These are phyloP conservation scores for Drosophila leontia DNA, from an alignment of 1,140 invertebrate species.

Conservation along the genomic window DNA sequence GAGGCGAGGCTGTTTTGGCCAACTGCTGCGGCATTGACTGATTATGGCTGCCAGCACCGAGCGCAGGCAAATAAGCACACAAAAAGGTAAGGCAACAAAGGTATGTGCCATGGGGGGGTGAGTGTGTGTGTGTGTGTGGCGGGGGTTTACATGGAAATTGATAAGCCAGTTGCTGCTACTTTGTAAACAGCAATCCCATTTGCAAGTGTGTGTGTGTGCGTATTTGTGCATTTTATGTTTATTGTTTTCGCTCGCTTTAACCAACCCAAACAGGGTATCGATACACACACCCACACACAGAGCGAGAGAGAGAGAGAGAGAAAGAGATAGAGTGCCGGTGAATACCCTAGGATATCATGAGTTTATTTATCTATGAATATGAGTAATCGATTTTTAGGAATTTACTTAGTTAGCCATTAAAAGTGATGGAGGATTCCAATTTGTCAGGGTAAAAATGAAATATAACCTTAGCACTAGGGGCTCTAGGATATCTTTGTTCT, in stretches of 20 bases:
- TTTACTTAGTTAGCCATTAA: constrained; percentile 6
- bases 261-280: constrained; percentile 12
- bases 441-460: background rate
- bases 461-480: background rate
- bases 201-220: constrained; percentile 16
- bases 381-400: constrained; percentile 3
- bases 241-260: constrained; percentile 65
- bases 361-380: background rate
- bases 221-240: constrained; percentile 73
- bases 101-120: no score
- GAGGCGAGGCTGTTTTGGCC: constrained; percentile 22
- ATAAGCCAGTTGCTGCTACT: constrained; percentile 69
- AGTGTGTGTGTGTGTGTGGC: background rate
- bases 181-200: constrained; percentile 39
- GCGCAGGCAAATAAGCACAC: constrained; percentile 64
- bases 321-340: background rate
- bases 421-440: background rate
- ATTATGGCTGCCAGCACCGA: constrained; percentile 51
- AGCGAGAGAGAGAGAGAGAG: background rate
- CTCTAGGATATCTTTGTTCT: no score
- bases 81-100: constrained; percentile 28
- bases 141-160: constrained; percentile 59
- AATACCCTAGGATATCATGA: constrained; percentile 11
- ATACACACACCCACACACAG: constrained; percentile 2
- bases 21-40: constrained; percentile 70